phyloP scores from a whole-genome alignment of 2,113 vertebrate genomes.

The Heterotilapia buettikoferi region DNA sequence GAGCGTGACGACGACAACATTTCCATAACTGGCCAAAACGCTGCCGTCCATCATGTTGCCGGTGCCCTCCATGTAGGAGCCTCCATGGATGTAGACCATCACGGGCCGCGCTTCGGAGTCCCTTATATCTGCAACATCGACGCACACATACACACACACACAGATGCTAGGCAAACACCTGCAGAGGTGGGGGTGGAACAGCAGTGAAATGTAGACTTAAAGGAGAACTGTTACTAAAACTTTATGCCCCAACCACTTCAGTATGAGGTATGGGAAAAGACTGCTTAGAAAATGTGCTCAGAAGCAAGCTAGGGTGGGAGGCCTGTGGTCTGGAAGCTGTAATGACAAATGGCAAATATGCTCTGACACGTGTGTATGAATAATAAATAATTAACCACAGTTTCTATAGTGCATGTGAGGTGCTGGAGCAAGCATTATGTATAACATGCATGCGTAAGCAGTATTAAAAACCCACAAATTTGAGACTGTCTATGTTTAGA shows the following conservation, averaged over 20 bases:
- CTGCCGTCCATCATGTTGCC: slow-evolving; percentile 98
- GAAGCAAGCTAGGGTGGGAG: slow-evolving; percentile 35
- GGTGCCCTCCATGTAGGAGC: slow-evolving; percentile 97
- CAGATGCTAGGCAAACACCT: slow-evolving; percentile 31
- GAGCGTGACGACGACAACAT: slow-evolving; percentile 95
- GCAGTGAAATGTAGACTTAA: slow-evolving; percentile 31
- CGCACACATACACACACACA: slow-evolving; percentile 23
- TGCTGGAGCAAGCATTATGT: background rate
- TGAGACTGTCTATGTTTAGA: background rate
- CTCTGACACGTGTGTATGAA: slow-evolving; percentile 20
- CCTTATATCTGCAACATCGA: slow-evolving; percentile 85
- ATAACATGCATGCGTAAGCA: background rate
- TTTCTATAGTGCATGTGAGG: background rate
- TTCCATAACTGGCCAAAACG: slow-evolving; percentile 94
- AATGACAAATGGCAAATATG: slow-evolving; percentile 48
- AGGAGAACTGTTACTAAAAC: slow-evolving; percentile 20
- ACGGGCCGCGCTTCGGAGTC: slow-evolving; percentile 94
- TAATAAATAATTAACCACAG: slow-evolving; percentile 8
- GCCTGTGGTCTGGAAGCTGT: slow-evolving; percentile 43
- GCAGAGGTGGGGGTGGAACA: background rate
- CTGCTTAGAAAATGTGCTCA: slow-evolving; percentile 32
- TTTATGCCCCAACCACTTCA: slow-evolving; percentile 22
- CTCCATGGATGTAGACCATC: slow-evolving; percentile 97
- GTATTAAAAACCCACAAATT: background rate
- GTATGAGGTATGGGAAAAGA: slow-evolving; percentile 40